These are phyloP conservation scores for Vidua macroura DNA, from an alignment of 2,113 vertebrate species.

Conservation along the genomic window DNA sequence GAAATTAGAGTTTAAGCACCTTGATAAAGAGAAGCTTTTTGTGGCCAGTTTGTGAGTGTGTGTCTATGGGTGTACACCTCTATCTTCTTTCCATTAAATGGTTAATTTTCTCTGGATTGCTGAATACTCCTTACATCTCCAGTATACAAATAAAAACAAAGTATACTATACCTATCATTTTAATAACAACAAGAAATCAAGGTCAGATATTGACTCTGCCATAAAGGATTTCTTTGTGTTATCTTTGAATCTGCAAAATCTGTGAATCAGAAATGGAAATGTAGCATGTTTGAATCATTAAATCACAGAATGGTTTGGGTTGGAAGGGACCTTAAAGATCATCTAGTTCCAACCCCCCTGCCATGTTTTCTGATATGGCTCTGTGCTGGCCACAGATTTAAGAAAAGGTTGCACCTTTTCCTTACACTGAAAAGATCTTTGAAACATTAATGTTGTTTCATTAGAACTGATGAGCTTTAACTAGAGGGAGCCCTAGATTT, in stretches of 20 bases:
- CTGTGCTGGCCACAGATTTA: background rate
- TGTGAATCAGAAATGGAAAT: background rate
- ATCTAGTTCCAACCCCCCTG: too few relatives aligned
- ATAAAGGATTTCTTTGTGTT: background rate
- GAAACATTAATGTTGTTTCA: background rate
- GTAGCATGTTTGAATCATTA: background rate
- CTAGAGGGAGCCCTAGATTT: background rate
- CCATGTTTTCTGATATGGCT: background rate
- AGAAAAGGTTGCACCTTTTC: background rate
- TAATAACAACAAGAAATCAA: background rate
- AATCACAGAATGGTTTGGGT: background rate
- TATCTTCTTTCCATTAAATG: background rate
- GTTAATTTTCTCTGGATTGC: background rate
- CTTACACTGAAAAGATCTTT: background rate
- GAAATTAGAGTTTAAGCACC: background rate
- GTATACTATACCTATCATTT: background rate
- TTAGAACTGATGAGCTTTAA: background rate
- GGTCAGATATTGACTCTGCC: background rate
- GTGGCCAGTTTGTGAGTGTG: background rate
- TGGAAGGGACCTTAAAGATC: background rate
- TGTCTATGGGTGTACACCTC: background rate
- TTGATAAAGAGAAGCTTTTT: background rate
- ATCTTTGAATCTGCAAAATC: background rate
- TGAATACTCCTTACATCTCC: background rate
- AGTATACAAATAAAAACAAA: background rate